Evolutionary conservation across 2,888 invertebrate species (phyloP).

Genomic region (Mesorhabditis belari): DNA sequence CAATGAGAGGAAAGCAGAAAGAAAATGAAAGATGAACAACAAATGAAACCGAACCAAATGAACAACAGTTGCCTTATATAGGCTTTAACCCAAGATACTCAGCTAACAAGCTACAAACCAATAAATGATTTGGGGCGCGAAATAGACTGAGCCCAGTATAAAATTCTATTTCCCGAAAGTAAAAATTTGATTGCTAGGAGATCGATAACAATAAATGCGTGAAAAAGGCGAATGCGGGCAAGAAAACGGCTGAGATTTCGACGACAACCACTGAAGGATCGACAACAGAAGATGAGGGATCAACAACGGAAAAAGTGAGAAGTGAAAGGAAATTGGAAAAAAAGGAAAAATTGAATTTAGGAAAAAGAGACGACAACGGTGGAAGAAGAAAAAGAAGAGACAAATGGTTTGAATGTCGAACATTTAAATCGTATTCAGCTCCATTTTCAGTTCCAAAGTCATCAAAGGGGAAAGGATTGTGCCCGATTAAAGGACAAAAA

Average conservation of each 20-base stretch:
- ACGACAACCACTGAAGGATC: neutral
- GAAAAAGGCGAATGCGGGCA: neutral
- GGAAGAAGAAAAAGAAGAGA: neutral
- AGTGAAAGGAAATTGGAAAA: neutral
- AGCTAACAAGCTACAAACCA: no score
- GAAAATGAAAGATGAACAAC: no score
- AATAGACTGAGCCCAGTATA: no score
- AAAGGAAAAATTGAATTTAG: neutral
- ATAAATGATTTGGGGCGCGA: no score
- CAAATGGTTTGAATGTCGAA: no score
- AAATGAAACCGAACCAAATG: no score
- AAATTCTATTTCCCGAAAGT: no score
- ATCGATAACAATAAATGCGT: neutral
- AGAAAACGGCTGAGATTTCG: neutral
- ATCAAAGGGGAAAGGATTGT: neutral
- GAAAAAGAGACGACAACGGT: neutral
- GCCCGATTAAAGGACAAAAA: conserved; percentile 10
- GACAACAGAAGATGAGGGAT: neutral
- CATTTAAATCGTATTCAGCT: no score
- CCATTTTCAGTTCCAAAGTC: no score
- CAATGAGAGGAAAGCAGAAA: no score
- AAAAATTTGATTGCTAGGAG: neutral
- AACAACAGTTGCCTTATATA: no score
- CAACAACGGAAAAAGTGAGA: neutral
- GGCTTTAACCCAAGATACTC: no score